Evolutionary conservation across 2,888 invertebrate species (phyloP).

Genomic region (Imbricaverruca yamaguchii): DNA sequence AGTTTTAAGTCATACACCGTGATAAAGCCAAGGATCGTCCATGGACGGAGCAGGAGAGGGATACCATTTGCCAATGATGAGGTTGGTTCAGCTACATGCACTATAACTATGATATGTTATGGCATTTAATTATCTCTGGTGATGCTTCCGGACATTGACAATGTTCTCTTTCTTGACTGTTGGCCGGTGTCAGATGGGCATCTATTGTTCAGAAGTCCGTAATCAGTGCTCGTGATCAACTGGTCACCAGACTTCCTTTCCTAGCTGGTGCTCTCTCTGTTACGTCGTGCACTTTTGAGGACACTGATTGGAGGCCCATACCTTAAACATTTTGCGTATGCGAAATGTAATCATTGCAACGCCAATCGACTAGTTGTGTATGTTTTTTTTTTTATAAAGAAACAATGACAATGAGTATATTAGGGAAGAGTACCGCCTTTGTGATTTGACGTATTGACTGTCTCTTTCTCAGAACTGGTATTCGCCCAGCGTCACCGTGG

Average conservation of each 20-base stretch:
- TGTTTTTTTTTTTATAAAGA: background rate
- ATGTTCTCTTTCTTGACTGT: background rate
- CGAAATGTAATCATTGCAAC: background rate
- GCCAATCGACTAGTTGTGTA: too few species aligned
- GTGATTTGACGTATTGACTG: background rate
- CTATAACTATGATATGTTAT: background rate
- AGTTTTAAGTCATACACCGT: background rate
- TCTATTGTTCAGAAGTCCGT: too few species aligned
- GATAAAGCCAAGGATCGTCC: background rate
- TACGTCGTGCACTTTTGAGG: too few species aligned
- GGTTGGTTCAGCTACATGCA: background rate
- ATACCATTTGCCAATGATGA: background rate
- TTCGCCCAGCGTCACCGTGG: conserved; percentile 53
- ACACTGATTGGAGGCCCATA: background rate
- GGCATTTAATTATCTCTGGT: background rate
- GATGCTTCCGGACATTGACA: background rate
- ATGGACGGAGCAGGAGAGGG: background rate
- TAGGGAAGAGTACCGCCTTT: too few species aligned
- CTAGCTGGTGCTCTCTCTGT: too few species aligned
- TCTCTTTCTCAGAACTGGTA: conserved; percentile 43
- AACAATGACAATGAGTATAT: background rate
- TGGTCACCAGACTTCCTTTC: too few species aligned
- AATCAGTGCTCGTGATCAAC: too few species aligned
- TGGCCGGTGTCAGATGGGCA: background rate
- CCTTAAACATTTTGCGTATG: background rate